phyloP scores from a whole-genome alignment of 2,797 vertebrate species.

The Onychomys arenicola region DNA sequence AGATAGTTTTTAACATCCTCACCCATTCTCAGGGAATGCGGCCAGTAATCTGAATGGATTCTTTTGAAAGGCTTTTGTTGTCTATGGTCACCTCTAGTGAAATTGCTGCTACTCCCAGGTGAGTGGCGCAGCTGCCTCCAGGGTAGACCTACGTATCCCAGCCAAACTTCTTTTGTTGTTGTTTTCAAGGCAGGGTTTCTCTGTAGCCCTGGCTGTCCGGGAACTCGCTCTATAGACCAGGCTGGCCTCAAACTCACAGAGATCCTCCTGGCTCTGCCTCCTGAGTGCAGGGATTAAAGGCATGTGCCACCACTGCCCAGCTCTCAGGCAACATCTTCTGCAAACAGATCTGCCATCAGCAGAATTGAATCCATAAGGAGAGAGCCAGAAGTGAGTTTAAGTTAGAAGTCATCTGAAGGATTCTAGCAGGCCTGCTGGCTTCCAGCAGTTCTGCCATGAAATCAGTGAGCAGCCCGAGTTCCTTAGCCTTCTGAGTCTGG shows the following conservation, averaged over 20 bases:
- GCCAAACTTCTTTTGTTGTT: background rate
- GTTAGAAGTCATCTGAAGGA: constrained; percentile 28
- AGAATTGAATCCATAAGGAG: background rate
- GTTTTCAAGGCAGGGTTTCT: background rate
- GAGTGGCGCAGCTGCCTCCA: background rate
- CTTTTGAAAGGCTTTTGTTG: constrained; percentile 35
- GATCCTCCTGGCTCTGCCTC: background rate
- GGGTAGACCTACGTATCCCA: background rate
- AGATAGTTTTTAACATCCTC: background rate
- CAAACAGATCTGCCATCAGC: background rate
- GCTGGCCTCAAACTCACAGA: background rate
- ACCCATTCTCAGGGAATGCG: background rate
- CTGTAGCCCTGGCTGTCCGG: background rate
- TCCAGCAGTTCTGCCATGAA: constrained; percentile 34
- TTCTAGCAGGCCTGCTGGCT: background rate
- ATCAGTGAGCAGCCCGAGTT: background rate
- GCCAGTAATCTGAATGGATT: background rate
- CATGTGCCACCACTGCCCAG: background rate
- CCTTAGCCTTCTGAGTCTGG: constrained; percentile 23
- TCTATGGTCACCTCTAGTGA: constrained; percentile 27
- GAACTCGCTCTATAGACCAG: background rate
- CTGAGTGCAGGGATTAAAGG: background rate
- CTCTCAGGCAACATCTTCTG: background rate
- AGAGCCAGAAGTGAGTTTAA: background rate
- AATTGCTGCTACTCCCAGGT: background rate